Evolutionary conservation across 2,888 invertebrate species (phyloP), one percentile per base, ranked within the genome.

Genomic region (Drepanosiphum platanoidis): DNA sequence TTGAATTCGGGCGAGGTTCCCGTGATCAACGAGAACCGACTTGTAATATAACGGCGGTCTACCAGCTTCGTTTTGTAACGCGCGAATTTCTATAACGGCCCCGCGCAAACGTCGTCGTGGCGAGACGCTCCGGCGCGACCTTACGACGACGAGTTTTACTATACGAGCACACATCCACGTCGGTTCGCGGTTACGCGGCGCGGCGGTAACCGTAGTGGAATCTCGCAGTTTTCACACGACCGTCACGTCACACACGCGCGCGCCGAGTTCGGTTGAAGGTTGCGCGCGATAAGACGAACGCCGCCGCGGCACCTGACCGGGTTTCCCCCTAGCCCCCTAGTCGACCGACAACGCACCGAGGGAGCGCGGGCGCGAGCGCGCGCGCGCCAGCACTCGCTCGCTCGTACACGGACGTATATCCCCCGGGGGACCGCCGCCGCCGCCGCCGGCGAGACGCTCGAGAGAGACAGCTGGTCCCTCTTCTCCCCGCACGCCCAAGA

Each of bases 401-500:
- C 32, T 5, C 5, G n/a, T 9, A 61, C 61, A 27, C 11, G 22
- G 27, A 61, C n/a, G 27, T 61, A 58, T 22, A 61, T 82, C 75
- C 84, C 84, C 68, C 52, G 75, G 84, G 84, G 84, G 46, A 84
- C 52, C 30, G 22, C 42, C 36, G 64, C 34, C 15, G 34, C 64
- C 18, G 5, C 61, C 61, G 70, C 70, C 36, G 70, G 36, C 36
- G 75, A 83, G 83, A 75, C 83, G 77, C 77, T 84, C 84, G 68
- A 77, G 84, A 77, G 84, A 84, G 77, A 84, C 84, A 84, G 84
- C 84, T 77, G 84, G 84, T 84, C 84, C 77, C 75, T 36, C 32
- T 75, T 75, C 77, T 68, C 52, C 58, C 30, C 84, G 58, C 58
- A 70, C 58, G n/a, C 68, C 30, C 75, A 27, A 52, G 58, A 84